Base-by-base conservation (phyloP, 2,113 vertebrate species). In the Promerops cafer region DNA sequence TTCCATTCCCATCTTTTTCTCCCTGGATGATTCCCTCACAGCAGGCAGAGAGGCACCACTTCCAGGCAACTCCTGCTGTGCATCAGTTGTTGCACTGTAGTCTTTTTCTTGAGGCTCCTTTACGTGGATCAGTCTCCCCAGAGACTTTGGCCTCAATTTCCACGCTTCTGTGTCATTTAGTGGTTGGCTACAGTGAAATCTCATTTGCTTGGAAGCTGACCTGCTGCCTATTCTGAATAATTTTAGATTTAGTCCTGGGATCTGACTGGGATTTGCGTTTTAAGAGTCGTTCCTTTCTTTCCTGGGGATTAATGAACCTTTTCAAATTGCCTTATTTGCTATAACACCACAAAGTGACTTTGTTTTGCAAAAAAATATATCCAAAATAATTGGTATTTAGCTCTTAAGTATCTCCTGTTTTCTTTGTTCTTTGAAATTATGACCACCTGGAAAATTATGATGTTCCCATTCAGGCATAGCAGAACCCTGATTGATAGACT, bases 21-120 rank as follows among this genome's bases (percentile, higher is more conserved):
- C 83, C 83, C 90, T 89, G 86, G 87, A 89, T 93, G 91, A 95
- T 95, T 97, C 93, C 87, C 33, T 97, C 94, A 75, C 87, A 94
- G 93, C 23, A 1, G 92, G 89, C 49, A 90, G 60, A 92, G 66
- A 63, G 70, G 70, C 70, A 96, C 42, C 82, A 96, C 87, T 94
- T 94, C 81, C 87, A 96, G 87, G 64, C 72, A 91, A 66, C 56
- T 82, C 96, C 94, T 89, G 96, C 93, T 95, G 94, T 92, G 95
- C 79, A 78, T 95, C 94, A 92, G 50, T 96, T 94, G 52, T 78
- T 95, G 52, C 63, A 79, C 80, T 60, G 70, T 23, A 90, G 91
- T 68, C 84, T 89, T 93, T 96, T 89, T 83, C 89, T 95, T 92
- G 57, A 94, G 82, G 83, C 56, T 83, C n/a, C 76, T 92, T 76